Evolutionary conservation across 2,888 invertebrate genomes (phyloP), one percentile per base, ranked within the genome.

Genomic region (Gryllus longicercus): DNA sequence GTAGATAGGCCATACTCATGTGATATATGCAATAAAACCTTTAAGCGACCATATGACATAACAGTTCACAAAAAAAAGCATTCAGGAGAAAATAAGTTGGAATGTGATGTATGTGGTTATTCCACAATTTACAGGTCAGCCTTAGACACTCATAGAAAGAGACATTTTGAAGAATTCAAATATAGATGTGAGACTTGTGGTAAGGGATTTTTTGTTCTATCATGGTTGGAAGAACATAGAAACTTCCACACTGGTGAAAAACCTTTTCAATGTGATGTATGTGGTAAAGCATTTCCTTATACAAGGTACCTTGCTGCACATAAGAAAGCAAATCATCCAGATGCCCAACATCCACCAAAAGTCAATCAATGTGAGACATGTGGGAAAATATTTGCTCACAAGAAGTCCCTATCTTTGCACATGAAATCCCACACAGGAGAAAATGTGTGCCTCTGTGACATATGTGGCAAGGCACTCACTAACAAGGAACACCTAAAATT

Each of bases 121-220:
- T 91, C 91, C 82, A 85, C 85, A 38, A 81, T 84, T 2, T 84
- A 85, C 78, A 83, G 84, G 14, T 85, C 86, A 14, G 85, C 84
- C 78, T 84, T 92, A 81, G 91, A 90, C 76, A 88, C 89, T 0
- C 92, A 93, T 83, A 85, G 88, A 0, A 87, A 89, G 2, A 87
- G 90, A n/a, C 92, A 92, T 84, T 88, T 89, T 0, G 88, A 89
- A 12, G 89, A 89, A 23, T 90, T 89, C 82, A 89, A 89, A 82
- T 90, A 90, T 84, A 88, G 88, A 83, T 90, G 90, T 84, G 88
- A 88, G 79, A 87, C 88, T 12, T 90, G 90, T 84, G 88, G 89
- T 83, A 90, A 90, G 84, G 89, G 89, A 21, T 90, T 90, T 82
- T 89, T 89, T 86, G 88, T 90, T 82, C 86, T 88, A 79, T 88